phyloP scores from a whole-genome alignment of 1,140 invertebrate species.

The Bombus picipes region DNA sequence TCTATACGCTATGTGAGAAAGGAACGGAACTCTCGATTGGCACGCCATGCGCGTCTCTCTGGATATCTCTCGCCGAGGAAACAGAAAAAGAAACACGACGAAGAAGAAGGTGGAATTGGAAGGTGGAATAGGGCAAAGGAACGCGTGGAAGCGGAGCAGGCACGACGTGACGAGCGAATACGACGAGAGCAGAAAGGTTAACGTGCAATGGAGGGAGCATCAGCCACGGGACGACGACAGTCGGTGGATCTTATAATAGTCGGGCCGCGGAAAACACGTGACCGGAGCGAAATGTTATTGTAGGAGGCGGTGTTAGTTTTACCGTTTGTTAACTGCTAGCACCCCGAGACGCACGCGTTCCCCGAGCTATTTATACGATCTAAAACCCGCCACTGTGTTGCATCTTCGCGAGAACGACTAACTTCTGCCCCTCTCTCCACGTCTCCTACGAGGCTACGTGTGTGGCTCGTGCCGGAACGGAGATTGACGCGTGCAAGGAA shows the following conservation, averaged over 20 bases:
- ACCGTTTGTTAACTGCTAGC: conserved; percentile 79
- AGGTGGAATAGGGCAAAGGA: not conserved
- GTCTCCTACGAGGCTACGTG: conserved; percentile 59
- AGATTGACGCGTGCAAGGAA: conserved; percentile 66
- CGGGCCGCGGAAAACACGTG: conserved; percentile 75
- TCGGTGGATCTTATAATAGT: conserved; percentile 76
- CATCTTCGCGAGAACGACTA: conserved; percentile 38
- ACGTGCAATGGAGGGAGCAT: not conserved
- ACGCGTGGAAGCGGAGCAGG: not conserved
- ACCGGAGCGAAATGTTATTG: conserved; percentile 80
- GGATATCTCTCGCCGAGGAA: not conserved
- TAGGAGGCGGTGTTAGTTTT: conserved; percentile 79
- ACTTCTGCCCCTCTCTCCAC: conserved; percentile 8
- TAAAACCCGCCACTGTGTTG: conserved; percentile 58
- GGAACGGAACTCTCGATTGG: not conserved
- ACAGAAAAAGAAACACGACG: not conserved
- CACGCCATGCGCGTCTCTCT: not conserved
- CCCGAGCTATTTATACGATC: conserved; percentile 76
- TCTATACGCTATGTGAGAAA: not conserved
- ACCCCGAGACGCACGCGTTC: conserved; percentile 52
- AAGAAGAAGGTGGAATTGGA: not conserved
- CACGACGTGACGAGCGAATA: conserved; percentile 6
- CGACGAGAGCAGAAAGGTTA: not conserved
- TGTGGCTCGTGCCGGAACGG: conserved; percentile 67
- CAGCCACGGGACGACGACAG: conserved; percentile 39